Base-by-base conservation (phyloP, 2,113 vertebrate species). In the Ploceus nigricollis region DNA sequence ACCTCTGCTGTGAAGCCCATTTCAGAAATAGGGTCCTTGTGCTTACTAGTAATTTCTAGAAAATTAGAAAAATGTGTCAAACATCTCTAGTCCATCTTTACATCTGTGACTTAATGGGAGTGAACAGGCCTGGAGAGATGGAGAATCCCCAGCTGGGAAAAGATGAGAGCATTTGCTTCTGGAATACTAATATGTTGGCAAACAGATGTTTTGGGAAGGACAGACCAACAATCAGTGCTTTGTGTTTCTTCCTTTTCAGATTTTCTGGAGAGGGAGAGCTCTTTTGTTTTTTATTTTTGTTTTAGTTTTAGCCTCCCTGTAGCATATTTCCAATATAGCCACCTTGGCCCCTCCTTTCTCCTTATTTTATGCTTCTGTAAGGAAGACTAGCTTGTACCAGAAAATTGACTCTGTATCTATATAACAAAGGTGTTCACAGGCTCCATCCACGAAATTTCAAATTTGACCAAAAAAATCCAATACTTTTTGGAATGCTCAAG, bases 101-200 rank as follows among this genome's bases (percentile, higher is more conserved):
- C 5, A 2, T 82, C 61, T 94, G 73, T 84, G 45, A 79, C 53
- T 79, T 84, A 90, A 64, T 60, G 25, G 69, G 53, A 95, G 27
- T 5, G 6, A 91, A 61, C 22, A 60, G 76, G n/a, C 44, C 81
- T 76, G 61, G 60, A 64, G 69, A 89, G 51, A 68, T 35, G 40
- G 53, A 96, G 61, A 91, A 87, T 89, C 39, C 78, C 48, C 81
- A 91, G 13, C 42, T 79, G 81, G 73, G 95, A 93, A 91, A 91
- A 85, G 31, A 85, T 69, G 48, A 94, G 77, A 93, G 56, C 61
- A 44, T 31, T 91, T 84, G 48, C 31, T 89, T 89, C 73, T 95
- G 51, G 71, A 84, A 75, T 87, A 69, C 7, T 58, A 73, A 48
- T 66, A 25, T 70, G 45, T 31, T 94, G 93, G 81, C 89, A 92